These are phyloP conservation scores for Castor canadensis DNA, from an alignment of 2,113 vertebrate species.

Conservation along the genomic window DNA sequence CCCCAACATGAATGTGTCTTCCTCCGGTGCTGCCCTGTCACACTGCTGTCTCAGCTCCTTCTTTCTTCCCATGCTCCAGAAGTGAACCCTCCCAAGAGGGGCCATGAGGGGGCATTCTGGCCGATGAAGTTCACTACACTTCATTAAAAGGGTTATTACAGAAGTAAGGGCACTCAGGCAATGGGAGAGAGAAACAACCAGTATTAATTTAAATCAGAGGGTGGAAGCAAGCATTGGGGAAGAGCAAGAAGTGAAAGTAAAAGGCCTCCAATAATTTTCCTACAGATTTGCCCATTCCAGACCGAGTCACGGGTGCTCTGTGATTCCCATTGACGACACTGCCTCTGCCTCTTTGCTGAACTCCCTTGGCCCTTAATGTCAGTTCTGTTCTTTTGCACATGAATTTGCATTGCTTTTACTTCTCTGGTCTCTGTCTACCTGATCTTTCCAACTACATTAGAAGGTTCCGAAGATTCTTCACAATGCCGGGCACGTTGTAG, in stretches of 20 bases:
- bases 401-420: background rate
- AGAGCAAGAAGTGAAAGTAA: background rate
- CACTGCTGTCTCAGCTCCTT: background rate
- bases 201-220: background rate
- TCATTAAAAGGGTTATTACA: background rate
- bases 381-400: background rate
- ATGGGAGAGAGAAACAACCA: background rate
- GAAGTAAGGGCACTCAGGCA: background rate
- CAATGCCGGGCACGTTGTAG: background rate
- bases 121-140: background rate
- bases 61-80: background rate
- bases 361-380: background rate
- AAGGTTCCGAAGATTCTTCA: background rate
- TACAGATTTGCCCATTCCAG: too few relatives aligned
- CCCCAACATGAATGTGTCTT: fast-evolving
- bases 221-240: too few relatives aligned
- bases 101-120: background rate
- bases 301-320: background rate
- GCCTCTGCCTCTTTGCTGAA: background rate
- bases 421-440: too few relatives aligned
- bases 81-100: background rate
- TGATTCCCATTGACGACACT: background rate
- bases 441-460: background rate
- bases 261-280: too few relatives aligned
- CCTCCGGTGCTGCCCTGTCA: too few relatives aligned